These are phyloP conservation scores for Zophobas atratus DNA, from an alignment of 1,140 invertebrate species.

Conservation along the genomic window DNA sequence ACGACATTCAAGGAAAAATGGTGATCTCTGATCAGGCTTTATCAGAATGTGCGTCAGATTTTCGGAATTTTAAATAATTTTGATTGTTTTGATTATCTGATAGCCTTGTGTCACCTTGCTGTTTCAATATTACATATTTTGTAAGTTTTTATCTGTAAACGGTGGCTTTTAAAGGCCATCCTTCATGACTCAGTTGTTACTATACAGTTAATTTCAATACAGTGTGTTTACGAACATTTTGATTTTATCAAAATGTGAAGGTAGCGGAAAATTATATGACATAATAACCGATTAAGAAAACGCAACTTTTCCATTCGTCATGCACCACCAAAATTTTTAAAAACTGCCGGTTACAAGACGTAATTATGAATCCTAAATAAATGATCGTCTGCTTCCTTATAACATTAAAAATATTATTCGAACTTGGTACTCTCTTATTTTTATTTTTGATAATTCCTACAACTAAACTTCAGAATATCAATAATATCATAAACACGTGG, in stretches of 20 bases:
- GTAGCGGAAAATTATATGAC: neutral
- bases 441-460: too few relatives aligned
- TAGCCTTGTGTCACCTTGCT: constrained; percentile 23
- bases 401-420: too few relatives aligned
- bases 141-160: constrained; percentile 8
- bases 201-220: neutral
- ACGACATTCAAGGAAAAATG: constrained; percentile 13
- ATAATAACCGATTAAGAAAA: constrained; percentile 1
- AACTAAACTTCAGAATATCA: too few relatives aligned
- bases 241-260: constrained; percentile 10
- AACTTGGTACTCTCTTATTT: too few relatives aligned
- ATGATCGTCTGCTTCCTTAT: too few relatives aligned
- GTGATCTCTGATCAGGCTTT: constrained; percentile 6
- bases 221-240: constrained; percentile 9
- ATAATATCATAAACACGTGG: too few relatives aligned
- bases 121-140: constrained; percentile 21
- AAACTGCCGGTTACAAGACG: too few relatives aligned
- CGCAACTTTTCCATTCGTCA: too few relatives aligned
- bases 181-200: constrained; percentile 13
- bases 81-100: neutral
- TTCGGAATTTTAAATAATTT: constrained; percentile 16
- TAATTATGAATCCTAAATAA: too few relatives aligned
- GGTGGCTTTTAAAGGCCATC: neutral
- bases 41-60: constrained; percentile 15
- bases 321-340: too few relatives aligned